phyloP scores from a whole-genome alignment of 1,140 invertebrate species.

The Hyphantria cunea region DNA sequence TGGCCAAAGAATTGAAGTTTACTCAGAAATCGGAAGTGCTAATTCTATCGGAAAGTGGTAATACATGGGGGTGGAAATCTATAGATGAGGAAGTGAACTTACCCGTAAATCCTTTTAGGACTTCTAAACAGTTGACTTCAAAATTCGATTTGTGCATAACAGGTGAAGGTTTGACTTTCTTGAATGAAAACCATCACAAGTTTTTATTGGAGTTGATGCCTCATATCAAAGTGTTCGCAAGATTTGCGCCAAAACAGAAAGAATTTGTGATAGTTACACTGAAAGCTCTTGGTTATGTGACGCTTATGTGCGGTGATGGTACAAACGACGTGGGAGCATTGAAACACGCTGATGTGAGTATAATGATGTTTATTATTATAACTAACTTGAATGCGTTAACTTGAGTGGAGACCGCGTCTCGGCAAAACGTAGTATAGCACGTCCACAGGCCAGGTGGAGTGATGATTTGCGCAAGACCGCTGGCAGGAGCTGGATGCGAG shows the following conservation, averaged over 20 bases:
- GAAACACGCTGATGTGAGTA: constrained; percentile 98
- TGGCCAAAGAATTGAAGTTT: constrained; percentile 96
- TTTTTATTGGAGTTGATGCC: constrained; percentile 91
- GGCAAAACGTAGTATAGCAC: too few relatives aligned
- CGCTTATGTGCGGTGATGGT: constrained; percentile 99
- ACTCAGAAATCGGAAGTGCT: constrained; percentile 88
- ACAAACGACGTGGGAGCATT: constrained; percentile 99
- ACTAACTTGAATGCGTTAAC: too few relatives aligned
- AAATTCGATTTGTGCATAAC: constrained; percentile 96
- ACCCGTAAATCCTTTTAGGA: constrained; percentile 80
- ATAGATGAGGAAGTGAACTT: constrained; percentile 88
- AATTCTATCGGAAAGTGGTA: constrained; percentile 84
- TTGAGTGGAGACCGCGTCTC: too few relatives aligned
- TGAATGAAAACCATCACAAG: constrained; percentile 85
- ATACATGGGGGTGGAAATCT: constrained; percentile 90
- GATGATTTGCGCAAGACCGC: too few relatives aligned
- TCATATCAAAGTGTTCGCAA: constrained; percentile 93
- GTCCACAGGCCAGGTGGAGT: too few relatives aligned
- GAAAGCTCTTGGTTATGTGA: constrained; percentile 93
- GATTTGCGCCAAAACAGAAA: constrained; percentile 98
- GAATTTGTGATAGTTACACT: constrained; percentile 96
- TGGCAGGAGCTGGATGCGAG: too few relatives aligned
- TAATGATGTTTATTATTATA: constrained; percentile 2
- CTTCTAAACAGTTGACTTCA: constrained; percentile 82
- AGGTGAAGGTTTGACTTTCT: constrained; percentile 92